phyloP scores from a whole-genome alignment of 2,113 vertebrate species.

The Gracilinanus agilis region DNA sequence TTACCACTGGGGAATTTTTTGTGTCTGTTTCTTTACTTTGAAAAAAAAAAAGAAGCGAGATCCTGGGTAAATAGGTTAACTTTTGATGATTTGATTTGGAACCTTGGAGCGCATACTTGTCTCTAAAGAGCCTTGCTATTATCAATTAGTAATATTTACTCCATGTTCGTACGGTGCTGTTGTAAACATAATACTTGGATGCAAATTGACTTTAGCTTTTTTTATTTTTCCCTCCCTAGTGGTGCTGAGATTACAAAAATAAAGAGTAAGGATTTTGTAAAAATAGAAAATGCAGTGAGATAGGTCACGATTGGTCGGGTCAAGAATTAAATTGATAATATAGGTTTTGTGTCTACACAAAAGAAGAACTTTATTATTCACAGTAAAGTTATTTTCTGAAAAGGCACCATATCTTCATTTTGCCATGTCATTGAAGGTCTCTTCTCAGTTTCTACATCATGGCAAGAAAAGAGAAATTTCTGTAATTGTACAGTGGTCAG shows the following conservation, averaged over 20 bases:
- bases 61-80: slow-evolving; percentile 28
- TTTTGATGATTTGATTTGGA: slow-evolving; percentile 28
- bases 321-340: slow-evolving; percentile 23
- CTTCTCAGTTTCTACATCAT: slow-evolving; percentile 1
- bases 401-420: slow-evolving; percentile 7
- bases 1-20: neutral
- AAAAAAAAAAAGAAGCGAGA: neutral
- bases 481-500: neutral
- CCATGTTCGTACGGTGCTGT: neutral
- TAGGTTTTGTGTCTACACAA: neutral
- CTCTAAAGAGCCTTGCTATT: neutral
- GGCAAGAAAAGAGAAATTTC: neutral
- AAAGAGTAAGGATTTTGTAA: neutral
- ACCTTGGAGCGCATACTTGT: neutral
- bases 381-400: neutral
- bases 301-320: neutral
- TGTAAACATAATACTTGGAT: neutral
- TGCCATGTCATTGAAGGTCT: neutral
- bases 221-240: neutral
- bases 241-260: neutral
- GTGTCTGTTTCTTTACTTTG: slow-evolving; percentile 8
- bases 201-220: neutral
- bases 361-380: neutral
- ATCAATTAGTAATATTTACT: neutral
- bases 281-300: neutral